Conservation (phyloP, 2,888 invertebrate genomes). For the Tenthredo mesomela region DNA sequence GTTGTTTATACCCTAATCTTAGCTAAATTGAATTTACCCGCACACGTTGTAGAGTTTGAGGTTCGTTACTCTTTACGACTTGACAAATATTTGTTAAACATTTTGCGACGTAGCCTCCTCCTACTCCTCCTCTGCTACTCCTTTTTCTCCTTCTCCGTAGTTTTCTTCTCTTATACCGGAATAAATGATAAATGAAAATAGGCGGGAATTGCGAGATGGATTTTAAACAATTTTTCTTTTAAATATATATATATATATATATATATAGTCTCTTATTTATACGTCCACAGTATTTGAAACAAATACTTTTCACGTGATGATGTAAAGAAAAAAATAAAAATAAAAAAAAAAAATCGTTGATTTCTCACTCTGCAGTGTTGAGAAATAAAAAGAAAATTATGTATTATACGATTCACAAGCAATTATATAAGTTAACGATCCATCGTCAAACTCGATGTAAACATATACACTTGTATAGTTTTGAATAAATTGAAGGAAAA, state of each 20-base stretch:
- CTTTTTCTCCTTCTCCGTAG: background rate
- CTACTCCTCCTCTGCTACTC: background rate
- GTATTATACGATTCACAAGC: slow-evolving; percentile 3
- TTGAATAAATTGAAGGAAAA: too few relatives aligned
- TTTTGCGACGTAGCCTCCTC: slow-evolving; percentile 44
- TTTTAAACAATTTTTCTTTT: background rate
- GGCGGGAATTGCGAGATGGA: background rate
- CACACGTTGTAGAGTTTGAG: too few relatives aligned
- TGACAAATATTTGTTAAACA: slow-evolving; percentile 45
- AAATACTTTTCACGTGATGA: background rate
- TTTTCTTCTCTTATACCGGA: background rate
- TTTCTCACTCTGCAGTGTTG: background rate
- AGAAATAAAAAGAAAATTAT: background rate
- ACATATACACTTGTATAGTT: too few relatives aligned
- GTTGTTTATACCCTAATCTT: background rate
- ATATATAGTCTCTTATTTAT: too few relatives aligned
- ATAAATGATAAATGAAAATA: background rate
- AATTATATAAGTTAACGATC: slow-evolving; percentile 14
- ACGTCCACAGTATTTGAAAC: background rate
- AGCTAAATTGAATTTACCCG: background rate
- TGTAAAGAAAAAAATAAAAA: too few relatives aligned
- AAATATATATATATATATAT: too few relatives aligned
- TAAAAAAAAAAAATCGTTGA: too few relatives aligned
- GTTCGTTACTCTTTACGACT: slow-evolving; percentile 50
- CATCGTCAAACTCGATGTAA: background rate